phyloP scores from a whole-genome alignment of 2,797 vertebrate species.

The Epinephelus coioides region DNA sequence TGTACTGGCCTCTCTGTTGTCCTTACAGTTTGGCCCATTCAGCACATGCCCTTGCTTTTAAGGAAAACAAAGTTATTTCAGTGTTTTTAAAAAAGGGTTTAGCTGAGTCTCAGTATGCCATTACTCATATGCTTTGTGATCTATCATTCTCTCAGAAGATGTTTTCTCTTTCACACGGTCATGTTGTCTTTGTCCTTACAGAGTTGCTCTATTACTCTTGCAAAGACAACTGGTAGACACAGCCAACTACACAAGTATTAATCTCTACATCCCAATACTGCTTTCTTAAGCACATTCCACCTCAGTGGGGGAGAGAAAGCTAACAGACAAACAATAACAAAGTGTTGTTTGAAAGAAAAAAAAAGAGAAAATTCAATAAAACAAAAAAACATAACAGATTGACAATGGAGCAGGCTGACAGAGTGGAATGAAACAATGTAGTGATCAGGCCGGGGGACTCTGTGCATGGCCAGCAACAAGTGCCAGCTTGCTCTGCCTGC shows the following conservation, averaged over 20 bases:
- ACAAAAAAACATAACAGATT: slow-evolving; percentile 27
- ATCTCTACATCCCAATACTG: slow-evolving; percentile 42
- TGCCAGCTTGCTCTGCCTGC: slow-evolving; percentile 47
- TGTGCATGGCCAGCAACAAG: slow-evolving; percentile 53
- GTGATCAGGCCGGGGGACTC: slow-evolving; percentile 55
- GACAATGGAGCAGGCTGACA: slow-evolving; percentile 43
- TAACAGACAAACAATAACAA: slow-evolving; percentile 56
- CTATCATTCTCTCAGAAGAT: slow-evolving; percentile 49
- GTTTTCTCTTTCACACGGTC: slow-evolving; percentile 51
- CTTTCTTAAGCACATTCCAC: slow-evolving; percentile 53
- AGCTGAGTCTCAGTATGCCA: slow-evolving; percentile 19
- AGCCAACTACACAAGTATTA: slow-evolving; percentile 50
- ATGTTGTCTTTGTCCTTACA: slow-evolving; percentile 36
- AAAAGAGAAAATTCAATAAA: slow-evolving; percentile 23
- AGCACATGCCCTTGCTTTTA: slow-evolving; percentile 14
- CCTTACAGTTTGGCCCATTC: slow-evolving; percentile 9
- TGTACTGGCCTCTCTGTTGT: background rate
- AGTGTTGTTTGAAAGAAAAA: background rate
- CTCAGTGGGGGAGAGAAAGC: slow-evolving; percentile 3
- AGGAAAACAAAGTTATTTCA: slow-evolving; percentile 38
- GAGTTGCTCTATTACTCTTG: slow-evolving; percentile 48
- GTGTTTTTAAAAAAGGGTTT: background rate
- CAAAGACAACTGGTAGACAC: slow-evolving; percentile 44
- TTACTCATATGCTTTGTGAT: slow-evolving; percentile 45
- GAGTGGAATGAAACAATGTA: slow-evolving; percentile 55